A percentile compares a stretch with the other conserved stretches of the same genome.
Evolutionary conservation across 2,888 invertebrate species (phyloP).

Genomic region (Scelioninae gen. 1): DNA sequence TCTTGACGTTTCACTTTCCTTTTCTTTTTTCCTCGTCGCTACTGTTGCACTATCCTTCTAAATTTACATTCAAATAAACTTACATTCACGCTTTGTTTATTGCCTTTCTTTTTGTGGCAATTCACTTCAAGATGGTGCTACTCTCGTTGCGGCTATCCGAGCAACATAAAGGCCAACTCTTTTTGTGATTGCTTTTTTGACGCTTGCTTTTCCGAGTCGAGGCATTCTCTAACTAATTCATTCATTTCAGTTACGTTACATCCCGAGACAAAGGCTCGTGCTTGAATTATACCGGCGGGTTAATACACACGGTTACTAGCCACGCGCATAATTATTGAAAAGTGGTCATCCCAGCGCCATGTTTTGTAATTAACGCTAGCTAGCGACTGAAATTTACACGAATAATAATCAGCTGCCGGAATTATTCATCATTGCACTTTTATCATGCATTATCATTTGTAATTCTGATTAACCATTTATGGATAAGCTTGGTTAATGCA

Average conservation of each 20-base stretch:
- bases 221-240: constrained; percentile 72
- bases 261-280: constrained; percentile 74
- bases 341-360: constrained; percentile 70
- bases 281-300: constrained; percentile 73
- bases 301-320: constrained; percentile 68
- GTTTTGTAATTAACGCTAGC: constrained; percentile 71
- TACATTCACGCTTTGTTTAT: constrained; percentile 5
- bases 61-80: constrained; percentile 52
- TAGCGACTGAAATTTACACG: constrained; percentile 70
- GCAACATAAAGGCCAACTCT: not conserved
- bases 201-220: constrained; percentile 34
- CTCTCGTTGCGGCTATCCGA: no score
- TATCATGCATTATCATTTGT: constrained; percentile 67
- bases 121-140: no score
- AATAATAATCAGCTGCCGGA: constrained; percentile 70
- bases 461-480: constrained; percentile 71
- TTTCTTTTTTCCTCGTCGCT: constrained; percentile 49
- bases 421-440: constrained; percentile 68
- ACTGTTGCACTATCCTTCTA: constrained; percentile 39
- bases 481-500: constrained; percentile 63
- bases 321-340: constrained; percentile 71
- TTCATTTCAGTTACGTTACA: constrained; percentile 75
- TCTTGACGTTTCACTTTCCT: constrained; percentile 57
- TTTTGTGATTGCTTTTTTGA: constrained; percentile 32
- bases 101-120: not conserved